Percentiles rank a stretch among this genome's conserved stretches.
Conservation (phyloP, 2,113 vertebrate species). For the Otolemur garnettii region DNA sequence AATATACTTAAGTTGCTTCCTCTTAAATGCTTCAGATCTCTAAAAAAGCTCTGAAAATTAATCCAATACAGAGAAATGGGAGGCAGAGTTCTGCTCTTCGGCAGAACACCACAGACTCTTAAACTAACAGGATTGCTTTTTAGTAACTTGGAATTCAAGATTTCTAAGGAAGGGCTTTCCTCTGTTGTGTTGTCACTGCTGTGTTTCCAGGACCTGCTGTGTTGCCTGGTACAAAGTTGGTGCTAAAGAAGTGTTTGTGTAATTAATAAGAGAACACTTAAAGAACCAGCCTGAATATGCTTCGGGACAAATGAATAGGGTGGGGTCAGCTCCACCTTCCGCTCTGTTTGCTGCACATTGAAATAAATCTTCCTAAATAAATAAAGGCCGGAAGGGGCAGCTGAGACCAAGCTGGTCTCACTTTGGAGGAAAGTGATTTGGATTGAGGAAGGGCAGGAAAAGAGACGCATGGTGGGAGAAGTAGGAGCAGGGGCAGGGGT, state of each 20-base stretch:
- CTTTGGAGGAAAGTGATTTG: not conserved
- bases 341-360: not conserved
- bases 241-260: not conserved
- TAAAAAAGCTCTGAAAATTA: constrained; percentile 33
- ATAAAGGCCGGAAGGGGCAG: not conserved
- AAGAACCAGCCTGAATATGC: not conserved
- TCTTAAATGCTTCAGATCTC: constrained; percentile 20
- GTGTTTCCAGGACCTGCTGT: not conserved
- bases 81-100: not conserved
- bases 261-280: not conserved
- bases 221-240: not conserved
- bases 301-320: not conserved
- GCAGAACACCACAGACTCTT: not conserved
- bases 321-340: not conserved
- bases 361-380: not conserved
- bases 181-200: not conserved
- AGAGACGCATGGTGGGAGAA: not conserved
- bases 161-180: not conserved
- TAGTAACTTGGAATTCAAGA: not conserved
- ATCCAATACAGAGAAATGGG: not conserved
- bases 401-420: not conserved
- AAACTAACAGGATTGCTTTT: not conserved
- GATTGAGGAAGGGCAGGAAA: not conserved
- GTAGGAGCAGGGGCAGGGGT: too few species aligned
- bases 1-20: not conserved